Evolutionary conservation across 2,888 invertebrate genomes (phyloP), one percentile per base, ranked within the genome.

Genomic region (Acrobasis repandana): DNA sequence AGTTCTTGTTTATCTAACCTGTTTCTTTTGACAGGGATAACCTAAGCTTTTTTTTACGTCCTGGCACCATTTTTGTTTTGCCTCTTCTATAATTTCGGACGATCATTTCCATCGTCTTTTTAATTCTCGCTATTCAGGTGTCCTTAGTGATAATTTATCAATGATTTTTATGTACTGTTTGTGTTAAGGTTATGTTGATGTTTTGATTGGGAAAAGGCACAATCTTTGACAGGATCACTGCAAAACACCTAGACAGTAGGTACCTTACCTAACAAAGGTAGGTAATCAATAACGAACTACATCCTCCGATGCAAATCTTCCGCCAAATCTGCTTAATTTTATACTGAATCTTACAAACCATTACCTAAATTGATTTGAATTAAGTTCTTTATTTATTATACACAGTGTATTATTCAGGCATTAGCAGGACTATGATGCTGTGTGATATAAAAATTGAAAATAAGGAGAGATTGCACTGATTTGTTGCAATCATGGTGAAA

Each of bases 131-230:
- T 36, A n/a, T 38, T 38, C 38, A 16, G 9, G n/a, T 43, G 1
- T n/a, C 20, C 14, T 43, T 50, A 15, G n/a, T 28, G 9, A 33
- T 60, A 15, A 43, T 46, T 48, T 15, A 28, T 9, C 16, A 11
- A 16, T 28, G 14, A 33, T 52, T 0, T 46, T 15, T 9, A n/a
- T 34, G 6, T 47, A 47, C 16, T 47, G 33, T 33, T 20, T 18
- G 33, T 46, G 69, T 69, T 86, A 84, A 91, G 91, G 92, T 92
- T 92, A 92, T 92, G 92, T 92, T 92, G 89, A 91, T 91, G 92
- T 92, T 92, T 90, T 91, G 90, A 74, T 89, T 83, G 71, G 71
- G 75, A 72, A 76, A 77, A 79, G 74, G 63, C 70, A 67, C 65
- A 70, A 64, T 62, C 57, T 58, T 72, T 72, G 71, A 71, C 71